Conservation (phyloP, 2,113 vertebrate genomes). For the Motacilla alba region DNA sequence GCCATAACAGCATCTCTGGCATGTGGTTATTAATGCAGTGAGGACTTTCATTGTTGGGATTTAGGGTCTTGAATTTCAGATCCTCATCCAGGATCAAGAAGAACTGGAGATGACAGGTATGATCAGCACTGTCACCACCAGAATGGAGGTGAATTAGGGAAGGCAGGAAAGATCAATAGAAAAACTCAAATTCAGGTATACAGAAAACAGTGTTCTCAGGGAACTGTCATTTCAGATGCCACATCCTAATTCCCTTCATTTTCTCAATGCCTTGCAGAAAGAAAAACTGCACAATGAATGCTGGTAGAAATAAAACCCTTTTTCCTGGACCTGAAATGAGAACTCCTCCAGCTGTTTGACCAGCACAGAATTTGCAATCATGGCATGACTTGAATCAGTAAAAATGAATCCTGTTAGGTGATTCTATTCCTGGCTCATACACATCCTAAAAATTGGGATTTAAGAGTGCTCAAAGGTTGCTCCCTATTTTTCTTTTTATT, state of each 20-base stretch:
- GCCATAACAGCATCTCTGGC: background rate
- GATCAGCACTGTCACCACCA: background rate
- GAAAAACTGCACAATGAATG: background rate
- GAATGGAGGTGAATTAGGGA: background rate
- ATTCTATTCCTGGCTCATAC: background rate
- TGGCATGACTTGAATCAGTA: slow-evolving; percentile 36
- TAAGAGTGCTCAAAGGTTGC: background rate
- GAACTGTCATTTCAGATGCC: slow-evolving; percentile 7
- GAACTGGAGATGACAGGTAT: background rate
- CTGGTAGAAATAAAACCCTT: background rate
- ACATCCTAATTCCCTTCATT: slow-evolving; percentile 44
- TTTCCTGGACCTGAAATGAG: slow-evolving; percentile 27
- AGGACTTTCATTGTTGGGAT: background rate
- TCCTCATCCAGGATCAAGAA: background rate
- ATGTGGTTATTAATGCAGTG: background rate
- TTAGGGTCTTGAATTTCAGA: background rate
- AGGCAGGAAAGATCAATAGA: background rate
- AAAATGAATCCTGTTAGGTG: background rate
- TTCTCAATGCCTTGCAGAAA: slow-evolving; percentile 13
- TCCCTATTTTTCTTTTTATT: background rate
- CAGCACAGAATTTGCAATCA: slow-evolving; percentile 18
- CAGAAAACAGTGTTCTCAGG: background rate
- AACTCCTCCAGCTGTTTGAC: slow-evolving; percentile 22
- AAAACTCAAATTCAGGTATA: background rate
- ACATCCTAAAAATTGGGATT: background rate